Evolutionary conservation across 1,140 invertebrate genomes (phyloP).

Genomic region (Gryon sp.): DNA sequence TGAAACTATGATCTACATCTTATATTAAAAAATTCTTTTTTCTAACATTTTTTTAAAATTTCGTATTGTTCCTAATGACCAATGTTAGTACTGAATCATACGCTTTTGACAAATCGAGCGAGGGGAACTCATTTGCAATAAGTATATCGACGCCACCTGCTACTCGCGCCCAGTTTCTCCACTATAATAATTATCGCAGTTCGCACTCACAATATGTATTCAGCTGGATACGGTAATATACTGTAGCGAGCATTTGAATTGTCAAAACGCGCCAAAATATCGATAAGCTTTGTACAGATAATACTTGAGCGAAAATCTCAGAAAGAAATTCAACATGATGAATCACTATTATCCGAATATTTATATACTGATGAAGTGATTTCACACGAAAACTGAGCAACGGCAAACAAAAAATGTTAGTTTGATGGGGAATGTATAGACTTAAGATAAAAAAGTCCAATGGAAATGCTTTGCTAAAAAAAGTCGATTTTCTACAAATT

Average conservation of each 20-base stretch:
- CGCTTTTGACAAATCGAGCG: constrained; percentile 71
- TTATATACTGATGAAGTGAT: no score
- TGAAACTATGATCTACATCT: no score
- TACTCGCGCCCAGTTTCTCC: constrained; percentile 63
- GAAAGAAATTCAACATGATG: no score
- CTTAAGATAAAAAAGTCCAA: no score
- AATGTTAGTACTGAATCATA: constrained; percentile 62
- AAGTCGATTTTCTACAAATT: no score
- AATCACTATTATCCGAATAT: no score
- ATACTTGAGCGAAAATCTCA: no score
- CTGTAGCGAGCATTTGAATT: constrained; percentile 14
- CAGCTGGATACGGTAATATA: constrained; percentile 54
- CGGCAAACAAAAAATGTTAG: no score
- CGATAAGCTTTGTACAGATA: no score
- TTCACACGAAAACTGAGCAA: no score
- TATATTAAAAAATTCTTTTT: constrained; percentile 41
- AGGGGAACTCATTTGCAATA: constrained; percentile 75
- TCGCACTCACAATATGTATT: constrained; percentile 68
- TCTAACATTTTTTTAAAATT: constrained; percentile 27
- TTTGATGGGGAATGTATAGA: no score
- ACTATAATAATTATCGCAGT: constrained; percentile 77
- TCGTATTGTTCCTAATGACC: constrained; percentile 67
- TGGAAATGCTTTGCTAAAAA: no score
- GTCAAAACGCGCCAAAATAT: constrained; percentile 54
- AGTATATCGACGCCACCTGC: constrained; percentile 74